Evolutionary conservation across 2,888 invertebrate species (phyloP).

Genomic region (Gastrophysa polygoni): DNA sequence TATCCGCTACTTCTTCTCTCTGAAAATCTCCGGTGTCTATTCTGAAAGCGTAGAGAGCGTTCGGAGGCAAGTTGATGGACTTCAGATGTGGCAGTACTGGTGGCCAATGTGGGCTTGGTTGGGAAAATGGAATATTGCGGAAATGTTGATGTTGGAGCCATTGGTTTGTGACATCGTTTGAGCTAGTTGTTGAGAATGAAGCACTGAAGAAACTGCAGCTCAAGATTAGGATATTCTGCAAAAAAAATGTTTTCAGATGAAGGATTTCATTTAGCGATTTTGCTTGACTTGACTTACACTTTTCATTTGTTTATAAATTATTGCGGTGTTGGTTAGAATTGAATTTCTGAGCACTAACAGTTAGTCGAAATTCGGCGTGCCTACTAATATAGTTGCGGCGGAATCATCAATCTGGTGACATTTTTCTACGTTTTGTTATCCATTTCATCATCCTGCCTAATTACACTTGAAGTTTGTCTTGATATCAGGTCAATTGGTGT

Average conservation of each 20-base stretch:
- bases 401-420: no score
- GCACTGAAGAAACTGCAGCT: not conserved
- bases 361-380: no score
- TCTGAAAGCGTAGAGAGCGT: slow-evolving; percentile 36
- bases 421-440: no score
- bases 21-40: slow-evolving; percentile 43
- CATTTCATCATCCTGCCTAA: no score
- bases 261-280: no score
- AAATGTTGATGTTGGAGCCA: not conserved
- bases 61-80: slow-evolving; percentile 35
- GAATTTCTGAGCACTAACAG: no score
- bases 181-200: not conserved
- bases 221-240: not conserved
- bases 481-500: no score
- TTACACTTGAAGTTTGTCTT: no score
- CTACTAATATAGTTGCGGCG: no score
- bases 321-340: no score
- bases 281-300: no score
- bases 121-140: not conserved
- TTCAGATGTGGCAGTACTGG: not conserved
- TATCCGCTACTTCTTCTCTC: slow-evolving; percentile 41
- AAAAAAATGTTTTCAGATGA: not conserved
- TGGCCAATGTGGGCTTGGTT: not conserved
- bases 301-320: no score
- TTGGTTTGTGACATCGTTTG: not conserved